Evolutionary conservation across 1,140 invertebrate genomes (phyloP).

Genomic region (Saccostrea glomerata): DNA sequence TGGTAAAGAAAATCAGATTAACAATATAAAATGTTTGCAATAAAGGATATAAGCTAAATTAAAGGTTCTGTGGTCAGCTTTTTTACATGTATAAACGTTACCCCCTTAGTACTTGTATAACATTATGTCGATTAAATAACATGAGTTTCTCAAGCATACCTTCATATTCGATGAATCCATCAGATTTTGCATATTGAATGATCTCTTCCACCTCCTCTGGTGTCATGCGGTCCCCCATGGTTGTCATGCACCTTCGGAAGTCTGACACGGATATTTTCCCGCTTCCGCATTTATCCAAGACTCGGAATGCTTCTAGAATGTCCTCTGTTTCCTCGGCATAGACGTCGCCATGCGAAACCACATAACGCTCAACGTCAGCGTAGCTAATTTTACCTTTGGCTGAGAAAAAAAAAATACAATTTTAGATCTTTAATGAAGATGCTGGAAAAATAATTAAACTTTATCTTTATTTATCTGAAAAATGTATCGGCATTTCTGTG

Average conservation of each 20-base stretch:
- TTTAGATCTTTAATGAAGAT: background rate
- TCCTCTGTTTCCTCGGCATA: constrained; percentile 52
- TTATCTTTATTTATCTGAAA: too few species aligned
- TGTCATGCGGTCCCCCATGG: constrained; percentile 98
- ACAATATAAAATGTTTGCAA: too few species aligned
- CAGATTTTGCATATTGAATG: constrained; percentile 98
- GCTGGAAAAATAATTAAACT: too few species aligned
- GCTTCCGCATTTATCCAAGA: constrained; percentile 58
- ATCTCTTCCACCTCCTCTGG: constrained; percentile 99
- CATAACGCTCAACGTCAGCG: constrained; percentile 58
- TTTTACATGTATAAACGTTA: too few species aligned
- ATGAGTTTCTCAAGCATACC: constrained; percentile 50
- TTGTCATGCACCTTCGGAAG: constrained; percentile 97
- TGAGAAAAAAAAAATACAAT: constrained; percentile 49
- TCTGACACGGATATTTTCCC: constrained; percentile 84
- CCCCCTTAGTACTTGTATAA: too few species aligned
- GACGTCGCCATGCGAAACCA: constrained; percentile 35
- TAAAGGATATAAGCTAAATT: too few species aligned
- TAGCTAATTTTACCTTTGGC: constrained; percentile 54
- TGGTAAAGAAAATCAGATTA: too few species aligned
- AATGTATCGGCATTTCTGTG: too few species aligned
- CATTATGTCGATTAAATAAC: too few species aligned
- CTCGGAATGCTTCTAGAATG: constrained; percentile 60
- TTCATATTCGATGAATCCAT: constrained; percentile 83
- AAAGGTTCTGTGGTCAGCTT: too few species aligned